Conservation (phyloP, 2,113 vertebrate species). For the Pomatostomus ruficeps region DNA sequence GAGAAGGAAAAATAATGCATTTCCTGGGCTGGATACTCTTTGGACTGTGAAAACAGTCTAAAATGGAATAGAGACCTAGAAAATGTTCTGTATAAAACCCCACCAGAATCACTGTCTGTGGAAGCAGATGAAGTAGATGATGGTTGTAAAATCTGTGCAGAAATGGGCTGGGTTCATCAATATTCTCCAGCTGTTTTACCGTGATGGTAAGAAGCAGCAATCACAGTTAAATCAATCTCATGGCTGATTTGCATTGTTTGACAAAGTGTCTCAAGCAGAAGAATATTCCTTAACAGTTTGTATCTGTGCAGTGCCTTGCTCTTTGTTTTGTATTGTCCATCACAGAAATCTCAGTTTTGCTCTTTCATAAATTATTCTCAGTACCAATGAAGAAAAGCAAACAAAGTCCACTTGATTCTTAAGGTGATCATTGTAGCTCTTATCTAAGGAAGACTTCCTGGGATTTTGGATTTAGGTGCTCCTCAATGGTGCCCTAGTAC, state of each 20-base stretch:
- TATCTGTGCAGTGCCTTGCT: neutral
- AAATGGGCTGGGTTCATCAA: neutral
- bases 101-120: neutral
- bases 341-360: neutral
- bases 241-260: neutral
- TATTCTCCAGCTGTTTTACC: neutral
- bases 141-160: neutral
- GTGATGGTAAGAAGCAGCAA: neutral
- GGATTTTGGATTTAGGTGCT: neutral
- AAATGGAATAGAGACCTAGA: neutral
- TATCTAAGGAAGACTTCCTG: neutral
- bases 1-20: neutral
- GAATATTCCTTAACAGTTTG: neutral
- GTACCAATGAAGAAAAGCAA: neutral
- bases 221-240: neutral
- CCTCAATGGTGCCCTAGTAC: rapidly evolving
- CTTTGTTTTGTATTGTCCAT: neutral
- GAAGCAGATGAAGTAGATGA: neutral
- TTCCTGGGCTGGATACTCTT: neutral
- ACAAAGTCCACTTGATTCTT: neutral
- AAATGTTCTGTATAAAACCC: neutral
- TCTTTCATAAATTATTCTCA: neutral
- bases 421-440: neutral
- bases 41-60: neutral
- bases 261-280: neutral